A percentile compares a stretch with the other conserved stretches of the same genome.
phyloP scores from a whole-genome alignment of 64 coral and sea anemone species.

The Trachythela sp. region DNA sequence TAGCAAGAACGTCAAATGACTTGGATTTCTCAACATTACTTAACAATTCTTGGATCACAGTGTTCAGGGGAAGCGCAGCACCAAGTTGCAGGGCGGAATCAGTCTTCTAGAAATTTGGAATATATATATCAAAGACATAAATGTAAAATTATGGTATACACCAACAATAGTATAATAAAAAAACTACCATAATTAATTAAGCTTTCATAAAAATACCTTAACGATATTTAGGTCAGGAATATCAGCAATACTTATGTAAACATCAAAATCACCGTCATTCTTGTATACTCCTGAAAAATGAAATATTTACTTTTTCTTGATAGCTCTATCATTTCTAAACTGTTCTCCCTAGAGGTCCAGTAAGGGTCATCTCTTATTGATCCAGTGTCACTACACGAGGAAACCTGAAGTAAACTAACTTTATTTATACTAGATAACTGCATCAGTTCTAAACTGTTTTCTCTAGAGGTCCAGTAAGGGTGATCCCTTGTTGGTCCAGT shows the following conservation, averaged over 20 bases:
- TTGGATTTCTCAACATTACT: slow-evolving; percentile 12
- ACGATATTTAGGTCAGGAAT: slow-evolving; percentile 56
- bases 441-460: too few species aligned
- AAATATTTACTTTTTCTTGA: background rate
- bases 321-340: too few species aligned
- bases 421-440: too few species aligned
- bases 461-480: too few species aligned
- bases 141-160: background rate
- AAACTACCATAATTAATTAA: background rate
- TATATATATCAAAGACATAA: background rate
- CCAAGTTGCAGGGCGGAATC: slow-evolving; percentile 22
- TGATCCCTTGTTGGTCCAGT: too few species aligned
- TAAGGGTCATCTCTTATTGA: too few species aligned
- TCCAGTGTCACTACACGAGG: too few species aligned
- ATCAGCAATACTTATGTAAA: slow-evolving; percentile 58
- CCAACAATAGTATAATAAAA: too few species aligned
- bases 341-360: too few species aligned
- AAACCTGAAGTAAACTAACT: too few species aligned
- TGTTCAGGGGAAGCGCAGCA: slow-evolving; percentile 53
- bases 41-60: slow-evolving; percentile 52
- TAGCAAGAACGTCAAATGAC: slow-evolving; percentile 54
- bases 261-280: slow-evolving; percentile 52
- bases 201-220: slow-evolving; percentile 41
- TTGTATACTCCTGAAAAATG: slow-evolving; percentile 61
- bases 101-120: background rate